phyloP scores from a whole-genome alignment of 2,888 invertebrate genomes.

The Bombylius discolor region DNA sequence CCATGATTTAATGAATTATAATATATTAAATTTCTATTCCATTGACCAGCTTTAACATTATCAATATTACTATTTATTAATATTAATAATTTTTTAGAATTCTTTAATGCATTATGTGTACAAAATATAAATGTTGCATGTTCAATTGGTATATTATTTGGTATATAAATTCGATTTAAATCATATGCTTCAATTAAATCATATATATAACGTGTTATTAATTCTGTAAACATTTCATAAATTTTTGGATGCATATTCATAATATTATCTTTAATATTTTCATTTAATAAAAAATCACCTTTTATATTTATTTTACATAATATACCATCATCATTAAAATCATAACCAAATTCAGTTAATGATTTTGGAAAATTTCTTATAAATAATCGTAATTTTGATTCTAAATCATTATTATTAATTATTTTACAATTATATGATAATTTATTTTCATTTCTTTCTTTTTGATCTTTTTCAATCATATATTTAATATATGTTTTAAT shows the following conservation, averaged over 20 bases:
- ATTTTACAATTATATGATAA: too few relatives aligned
- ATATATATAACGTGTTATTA: conserved; percentile 57
- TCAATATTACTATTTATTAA: conserved; percentile 63
- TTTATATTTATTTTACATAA: conserved; percentile 44
- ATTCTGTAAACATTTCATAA: conserved; percentile 59
- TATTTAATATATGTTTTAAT: too few relatives aligned
- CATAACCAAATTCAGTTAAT: background rate
- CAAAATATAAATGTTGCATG: conserved; percentile 54
- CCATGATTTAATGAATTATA: conserved; percentile 61
- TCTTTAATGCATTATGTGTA: conserved; percentile 45
- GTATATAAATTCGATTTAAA: conserved; percentile 45
- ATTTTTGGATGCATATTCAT: conserved; percentile 53
- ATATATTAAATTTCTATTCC: conserved; percentile 55
- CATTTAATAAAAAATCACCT: conserved; percentile 39
- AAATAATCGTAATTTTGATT: too few relatives aligned
- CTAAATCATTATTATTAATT: too few relatives aligned
- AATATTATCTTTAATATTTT: conserved; percentile 50
- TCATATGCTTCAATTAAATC: conserved; percentile 46
- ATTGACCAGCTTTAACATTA: conserved; percentile 67
- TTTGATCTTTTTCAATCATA: too few relatives aligned
- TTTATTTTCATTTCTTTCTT: too few relatives aligned
- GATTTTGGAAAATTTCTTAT: background rate
- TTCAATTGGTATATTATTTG: conserved; percentile 36
- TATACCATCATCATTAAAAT: conserved; percentile 39
- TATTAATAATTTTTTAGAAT: conserved; percentile 47